phyloP scores from a whole-genome alignment of 2,113 vertebrate species.

The Acanthochromis polyacanthus region DNA sequence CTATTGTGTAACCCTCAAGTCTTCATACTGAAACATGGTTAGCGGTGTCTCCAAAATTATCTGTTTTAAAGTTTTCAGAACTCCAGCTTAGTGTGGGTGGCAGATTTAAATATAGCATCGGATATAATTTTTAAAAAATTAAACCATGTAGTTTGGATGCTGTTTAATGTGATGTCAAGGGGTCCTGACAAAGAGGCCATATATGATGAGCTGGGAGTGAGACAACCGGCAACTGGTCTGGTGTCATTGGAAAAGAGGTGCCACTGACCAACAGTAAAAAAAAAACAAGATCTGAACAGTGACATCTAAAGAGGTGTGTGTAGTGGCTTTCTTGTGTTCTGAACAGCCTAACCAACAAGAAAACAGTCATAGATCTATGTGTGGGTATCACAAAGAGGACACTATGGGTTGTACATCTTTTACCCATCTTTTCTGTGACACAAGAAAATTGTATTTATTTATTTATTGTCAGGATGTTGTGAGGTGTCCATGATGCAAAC shows the following conservation, averaged over 20 bases:
- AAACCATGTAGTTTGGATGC: no score
- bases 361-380: background rate
- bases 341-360: background rate
- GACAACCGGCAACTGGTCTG: background rate
- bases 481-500: background rate
- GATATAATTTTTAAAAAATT: no score
- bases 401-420: background rate
- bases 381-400: background rate
- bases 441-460: background rate
- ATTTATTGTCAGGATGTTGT: background rate
- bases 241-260: background rate
- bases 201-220: no score
- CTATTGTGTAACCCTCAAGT: no score
- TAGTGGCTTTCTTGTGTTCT: rapidly evolving
- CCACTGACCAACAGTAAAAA: background rate
- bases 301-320: no score
- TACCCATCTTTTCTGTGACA: background rate
- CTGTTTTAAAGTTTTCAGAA: no score
- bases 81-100: no score
- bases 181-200: no score
- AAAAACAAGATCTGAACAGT: background rate
- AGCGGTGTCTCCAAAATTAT: no score
- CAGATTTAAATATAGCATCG: no score
- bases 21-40: no score
- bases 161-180: no score